phyloP scores from a whole-genome alignment of 2,888 invertebrate genomes.

The Ophion costatus region DNA sequence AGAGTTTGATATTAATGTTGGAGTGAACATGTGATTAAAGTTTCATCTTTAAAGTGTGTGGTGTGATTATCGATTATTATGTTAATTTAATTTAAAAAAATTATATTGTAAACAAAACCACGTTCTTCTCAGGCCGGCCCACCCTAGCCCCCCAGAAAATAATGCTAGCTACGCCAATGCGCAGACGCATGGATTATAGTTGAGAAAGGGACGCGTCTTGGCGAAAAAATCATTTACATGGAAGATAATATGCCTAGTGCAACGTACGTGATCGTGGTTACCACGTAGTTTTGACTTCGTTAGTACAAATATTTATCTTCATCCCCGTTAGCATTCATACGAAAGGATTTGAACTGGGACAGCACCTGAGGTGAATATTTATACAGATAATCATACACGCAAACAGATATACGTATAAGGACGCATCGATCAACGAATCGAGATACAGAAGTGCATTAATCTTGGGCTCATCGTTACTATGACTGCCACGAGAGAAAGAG shows the following conservation, averaged over 20 bases:
- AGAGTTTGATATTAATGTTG: too few relatives aligned
- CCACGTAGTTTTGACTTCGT: constrained; percentile 76
- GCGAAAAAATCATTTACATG: constrained; percentile 43
- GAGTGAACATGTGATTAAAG: too few relatives aligned
- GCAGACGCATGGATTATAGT: constrained; percentile 8
- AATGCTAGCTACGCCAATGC: too few relatives aligned
- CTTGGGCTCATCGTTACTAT: constrained; percentile 72
- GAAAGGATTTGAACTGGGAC: constrained; percentile 48
- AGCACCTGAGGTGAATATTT: constrained; percentile 20
- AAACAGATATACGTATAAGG: constrained; percentile 66
- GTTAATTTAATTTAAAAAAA: too few relatives aligned
- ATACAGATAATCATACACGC: constrained; percentile 64
- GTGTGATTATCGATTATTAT: too few relatives aligned
- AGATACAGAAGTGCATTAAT: constrained; percentile 79
- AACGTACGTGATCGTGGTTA: constrained; percentile 73
- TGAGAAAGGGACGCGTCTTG: constrained; percentile 12
- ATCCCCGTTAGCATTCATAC: constrained; percentile 69
- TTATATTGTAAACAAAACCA: too few relatives aligned
- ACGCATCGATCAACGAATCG: constrained; percentile 76
- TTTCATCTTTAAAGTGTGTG: too few relatives aligned
- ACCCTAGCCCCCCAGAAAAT: too few relatives aligned
- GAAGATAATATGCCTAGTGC: constrained; percentile 40
- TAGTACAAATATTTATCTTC: constrained; percentile 81
- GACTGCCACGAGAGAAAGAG: constrained; percentile 45
- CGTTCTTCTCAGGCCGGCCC: too few relatives aligned